phyloP scores from a whole-genome alignment of 1,140 invertebrate genomes.

The Hestina assimilis region DNA sequence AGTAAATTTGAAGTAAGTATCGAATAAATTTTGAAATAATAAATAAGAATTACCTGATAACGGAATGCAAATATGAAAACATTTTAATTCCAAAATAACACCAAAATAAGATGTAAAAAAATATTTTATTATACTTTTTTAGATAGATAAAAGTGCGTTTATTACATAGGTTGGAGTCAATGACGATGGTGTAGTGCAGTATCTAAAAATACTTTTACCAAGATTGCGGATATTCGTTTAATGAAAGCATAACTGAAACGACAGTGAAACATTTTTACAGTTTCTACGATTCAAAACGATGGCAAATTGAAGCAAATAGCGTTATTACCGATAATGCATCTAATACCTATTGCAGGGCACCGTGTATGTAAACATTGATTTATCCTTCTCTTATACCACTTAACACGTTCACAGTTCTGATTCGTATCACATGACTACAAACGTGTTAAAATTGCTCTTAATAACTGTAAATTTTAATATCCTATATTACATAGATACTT shows the following conservation, averaged over 20 bases:
- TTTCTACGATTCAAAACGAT: conserved; percentile 80
- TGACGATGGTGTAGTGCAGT: conserved; percentile 82
- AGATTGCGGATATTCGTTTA: conserved; percentile 81
- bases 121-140: too few species aligned
- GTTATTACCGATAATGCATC: conserved; percentile 82
- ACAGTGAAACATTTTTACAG: conserved; percentile 70
- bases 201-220: conserved; percentile 81
- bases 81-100: too few species aligned
- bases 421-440: neutral
- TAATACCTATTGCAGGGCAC: conserved; percentile 82
- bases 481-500: neutral
- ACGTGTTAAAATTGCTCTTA: too few species aligned
- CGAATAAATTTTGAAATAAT: neutral
- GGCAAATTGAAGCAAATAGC: conserved; percentile 79
- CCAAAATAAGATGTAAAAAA: too few species aligned
- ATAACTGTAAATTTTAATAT: neutral
- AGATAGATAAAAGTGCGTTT: too few species aligned
- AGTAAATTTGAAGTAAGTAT: conserved; percentile 81
- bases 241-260: conserved; percentile 75
- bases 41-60: conserved; percentile 1
- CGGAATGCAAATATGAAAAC: too few species aligned
- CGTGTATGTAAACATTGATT: conserved; percentile 68
- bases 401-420: neutral
- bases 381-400: neutral
- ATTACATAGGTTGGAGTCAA: conserved; percentile 80